Conservation (phyloP, 2,888 invertebrate genomes). For the Agrotis clavis region DNA sequence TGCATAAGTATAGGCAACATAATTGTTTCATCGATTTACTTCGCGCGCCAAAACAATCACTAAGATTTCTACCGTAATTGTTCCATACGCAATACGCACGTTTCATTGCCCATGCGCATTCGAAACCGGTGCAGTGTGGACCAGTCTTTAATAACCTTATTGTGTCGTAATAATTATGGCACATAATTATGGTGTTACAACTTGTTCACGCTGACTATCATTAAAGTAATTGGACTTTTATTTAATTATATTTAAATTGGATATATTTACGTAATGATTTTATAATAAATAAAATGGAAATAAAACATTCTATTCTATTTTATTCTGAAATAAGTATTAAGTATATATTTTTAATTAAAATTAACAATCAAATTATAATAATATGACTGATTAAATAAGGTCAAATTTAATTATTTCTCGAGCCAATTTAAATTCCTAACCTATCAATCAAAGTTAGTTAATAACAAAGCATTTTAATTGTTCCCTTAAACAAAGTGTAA, state of each 20-base stretch:
- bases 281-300: too few species aligned
- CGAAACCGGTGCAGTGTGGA: conserved; percentile 13
- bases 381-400: neutral
- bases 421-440: too few species aligned
- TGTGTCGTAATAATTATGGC: conserved; percentile 16
- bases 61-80: conserved; percentile 27
- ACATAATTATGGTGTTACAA: conserved; percentile 18
- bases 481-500: conserved; percentile 1
- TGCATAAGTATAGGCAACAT: conserved; percentile 24
- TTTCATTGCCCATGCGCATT: conserved; percentile 12
- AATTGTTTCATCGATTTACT: conserved; percentile 52
- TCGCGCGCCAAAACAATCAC: conserved; percentile 9
- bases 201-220: neutral
- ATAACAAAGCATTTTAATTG: neutral
- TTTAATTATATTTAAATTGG: neutral
- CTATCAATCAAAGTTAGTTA: conserved; percentile 6
- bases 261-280: neutral
- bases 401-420: neutral
- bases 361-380: neutral
- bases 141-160: conserved; percentile 19
- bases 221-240: conserved; percentile 15
- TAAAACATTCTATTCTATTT: too few species aligned
- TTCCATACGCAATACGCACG: conserved; percentile 31
- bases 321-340: too few species aligned
- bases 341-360: neutral